A percentile compares a stretch with the other conserved stretches of the same genome.
These are phyloP conservation scores for Chanos chanos DNA, from an alignment of 2,797 vertebrate species.

Conservation along the genomic window DNA sequence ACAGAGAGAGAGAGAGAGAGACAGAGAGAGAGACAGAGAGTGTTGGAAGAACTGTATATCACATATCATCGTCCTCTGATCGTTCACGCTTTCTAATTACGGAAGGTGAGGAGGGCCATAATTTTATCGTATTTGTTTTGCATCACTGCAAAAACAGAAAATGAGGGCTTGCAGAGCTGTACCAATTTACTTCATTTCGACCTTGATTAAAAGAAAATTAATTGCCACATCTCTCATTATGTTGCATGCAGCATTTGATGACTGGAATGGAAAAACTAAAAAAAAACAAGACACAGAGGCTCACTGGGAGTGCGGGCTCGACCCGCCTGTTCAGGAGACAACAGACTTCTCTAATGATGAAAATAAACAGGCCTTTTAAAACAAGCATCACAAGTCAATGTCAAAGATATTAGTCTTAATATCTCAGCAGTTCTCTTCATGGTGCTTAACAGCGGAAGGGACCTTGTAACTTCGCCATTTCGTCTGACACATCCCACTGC, in stretches of 20 bases:
- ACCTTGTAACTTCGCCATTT: slow-evolving; percentile 50
- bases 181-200: slow-evolving; percentile 99
- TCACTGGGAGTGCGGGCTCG: slow-evolving; percentile 60
- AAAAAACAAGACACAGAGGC: slow-evolving; percentile 39
- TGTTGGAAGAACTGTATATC: slow-evolving; percentile 71
- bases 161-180: slow-evolving; percentile 95
- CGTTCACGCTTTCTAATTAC: slow-evolving; percentile 99
- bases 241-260: slow-evolving; percentile 92
- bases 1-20: neutral
- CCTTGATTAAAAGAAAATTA: slow-evolving; percentile 99
- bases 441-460: slow-evolving; percentile 49
- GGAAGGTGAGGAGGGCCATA: slow-evolving; percentile 99
- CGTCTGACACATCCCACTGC: slow-evolving; percentile 41
- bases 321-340: slow-evolving; percentile 65
- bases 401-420: slow-evolving; percentile 57
- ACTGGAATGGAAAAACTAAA: slow-evolving; percentile 69
- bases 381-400: slow-evolving; percentile 58
- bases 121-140: slow-evolving; percentile 99
- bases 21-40: slow-evolving; percentile 44
- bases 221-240: slow-evolving; percentile 99
- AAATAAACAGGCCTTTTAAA: slow-evolving; percentile 64
- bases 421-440: slow-evolving; percentile 46
- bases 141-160: slow-evolving; percentile 99
- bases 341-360: slow-evolving; percentile 60
- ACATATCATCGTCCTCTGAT: slow-evolving; percentile 90